Base-by-base conservation (phyloP, 2,888 invertebrate species). In the Lepetodrilus schrolli region DNA sequence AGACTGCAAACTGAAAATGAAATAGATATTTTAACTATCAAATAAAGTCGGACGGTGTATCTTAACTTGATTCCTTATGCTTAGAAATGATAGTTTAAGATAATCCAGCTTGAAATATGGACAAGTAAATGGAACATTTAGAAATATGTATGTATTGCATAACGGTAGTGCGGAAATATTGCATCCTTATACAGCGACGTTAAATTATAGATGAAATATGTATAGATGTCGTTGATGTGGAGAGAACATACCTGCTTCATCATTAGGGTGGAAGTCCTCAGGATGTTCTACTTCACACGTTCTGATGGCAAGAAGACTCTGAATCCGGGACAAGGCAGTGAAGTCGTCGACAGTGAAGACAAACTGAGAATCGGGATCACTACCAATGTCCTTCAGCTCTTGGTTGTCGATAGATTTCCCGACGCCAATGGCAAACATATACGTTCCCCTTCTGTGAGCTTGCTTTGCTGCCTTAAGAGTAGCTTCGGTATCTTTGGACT, bases 371-470 rank as follows among this genome's bases (percentile, higher is more conserved):
- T 78, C 78, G 1, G 85, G 85, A 23, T 80, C 65, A 58, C 82
- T 84, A 17, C 86, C 86, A 66, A 87, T 85, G 30, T 73, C 75
- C 13, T 70, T 72, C 30, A 88, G 79, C 72, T 88, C 87, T 17
- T 75, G 66, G 34, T 78, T 50, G 50, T 86, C 84, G 1, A 81
- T 79, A n/a, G 80, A 78, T 1, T 70, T 47, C 4, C 87, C 88
- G 1, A 88, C 83, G 13, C 88, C 88, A 50, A 88, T 84, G 26
- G 86, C 85, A 73, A 87, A 87, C 43, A 85, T 70, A 21, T 80
- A 80, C 21, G 86, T 83, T 1, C 85, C 87, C 0, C 79, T 75
- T 7, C 77, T 65, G 13, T 83, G 81, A 0, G 83, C 82, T 10
- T 80, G 74, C 5, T 74, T 68, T 0, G 88, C 84, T 74, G 85